Evolutionary conservation across 37 sponge, comb jelly and placozoan genomes (phyloP).

Genomic region (Chondrosia reniformis): DNA sequence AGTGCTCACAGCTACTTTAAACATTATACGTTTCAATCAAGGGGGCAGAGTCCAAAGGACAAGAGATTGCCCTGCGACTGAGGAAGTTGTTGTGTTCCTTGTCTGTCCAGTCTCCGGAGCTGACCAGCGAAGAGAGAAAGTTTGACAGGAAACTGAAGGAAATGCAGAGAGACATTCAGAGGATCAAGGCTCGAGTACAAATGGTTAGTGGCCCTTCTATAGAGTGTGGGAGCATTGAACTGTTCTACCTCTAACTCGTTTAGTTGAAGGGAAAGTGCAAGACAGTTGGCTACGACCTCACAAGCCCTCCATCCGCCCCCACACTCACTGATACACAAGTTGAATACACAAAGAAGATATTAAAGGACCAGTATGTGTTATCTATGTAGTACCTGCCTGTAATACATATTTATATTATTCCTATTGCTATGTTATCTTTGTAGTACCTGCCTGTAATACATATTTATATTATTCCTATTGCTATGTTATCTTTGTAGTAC

Average conservation of each 20-base stretch:
- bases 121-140: slow-evolving; percentile 15
- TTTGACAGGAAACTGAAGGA: neutral
- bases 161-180: neutral
- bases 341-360: neutral
- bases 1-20: too few species aligned
- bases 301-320: neutral
- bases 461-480: too few species aligned
- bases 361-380: slow-evolving; percentile 19
- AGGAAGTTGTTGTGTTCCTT: neutral
- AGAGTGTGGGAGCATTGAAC: too few species aligned
- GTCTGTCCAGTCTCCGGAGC: neutral
- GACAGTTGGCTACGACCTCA: slow-evolving; percentile 11
- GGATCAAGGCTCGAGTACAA: neutral
- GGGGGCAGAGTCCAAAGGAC: slow-evolving; percentile 13
- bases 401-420: too few species aligned
- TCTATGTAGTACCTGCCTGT: too few species aligned
- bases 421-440: too few species aligned
- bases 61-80: neutral
- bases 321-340: slow-evolving; percentile 11
- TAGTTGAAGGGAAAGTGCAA: slow-evolving; percentile 8
- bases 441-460: too few species aligned
- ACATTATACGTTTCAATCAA: too few species aligned
- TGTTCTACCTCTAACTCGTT: neutral
- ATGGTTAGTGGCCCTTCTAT: neutral
- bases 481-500: too few species aligned